Evolutionary conservation across 64 coral and sea anemone species (phyloP), one percentile per base, ranked within the genome.

Genomic region (Acropora tenuis): DNA sequence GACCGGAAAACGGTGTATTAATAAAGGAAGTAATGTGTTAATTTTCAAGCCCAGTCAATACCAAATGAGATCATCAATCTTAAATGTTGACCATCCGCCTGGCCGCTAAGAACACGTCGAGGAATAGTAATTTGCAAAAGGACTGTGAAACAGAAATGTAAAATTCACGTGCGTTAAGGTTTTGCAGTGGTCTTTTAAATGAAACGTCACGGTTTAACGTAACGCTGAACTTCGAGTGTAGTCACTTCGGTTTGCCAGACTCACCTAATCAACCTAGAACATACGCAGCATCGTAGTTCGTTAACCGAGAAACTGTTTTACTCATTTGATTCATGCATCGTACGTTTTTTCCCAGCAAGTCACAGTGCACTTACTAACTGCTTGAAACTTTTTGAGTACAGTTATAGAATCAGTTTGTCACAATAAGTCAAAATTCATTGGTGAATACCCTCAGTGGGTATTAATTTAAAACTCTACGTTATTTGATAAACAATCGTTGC

Each of bases 71-170:
- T 81, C 59, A 81, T 1, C 8, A 30, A 5, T 30, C 3, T 7
- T 1, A 48, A 48, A 80, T 55, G 48, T 55, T 55, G 52, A 55
- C 52, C 52, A 55, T 9, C 5, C 1, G 78, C 18, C n/a, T 16
- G 17, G 6, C 5, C 41, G 17, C 9, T 30, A 30, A 30, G 30
- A 30, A 30, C 30, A 18, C 79, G 11, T 12, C 40, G 48, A 60
- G 79, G 57, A 57, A 60, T 60, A 59, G 41, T 60, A 78, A 78
- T 78, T 78, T 78, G 12, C 18, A 71, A 71, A n/a, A 4, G 19
- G 68, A 20, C 40, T 10, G 68, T 20, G 68, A 30, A 15, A 0
- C 10, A 2, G 2, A 7, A 13, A 13, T 63, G 60, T 12, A 55
- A 5, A 55, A 9, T 5, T 5, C 9, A 4, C 52, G 9, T 9